phyloP scores from a whole-genome alignment of 2,888 invertebrate genomes.

The Pandemis cinnamomeana region DNA sequence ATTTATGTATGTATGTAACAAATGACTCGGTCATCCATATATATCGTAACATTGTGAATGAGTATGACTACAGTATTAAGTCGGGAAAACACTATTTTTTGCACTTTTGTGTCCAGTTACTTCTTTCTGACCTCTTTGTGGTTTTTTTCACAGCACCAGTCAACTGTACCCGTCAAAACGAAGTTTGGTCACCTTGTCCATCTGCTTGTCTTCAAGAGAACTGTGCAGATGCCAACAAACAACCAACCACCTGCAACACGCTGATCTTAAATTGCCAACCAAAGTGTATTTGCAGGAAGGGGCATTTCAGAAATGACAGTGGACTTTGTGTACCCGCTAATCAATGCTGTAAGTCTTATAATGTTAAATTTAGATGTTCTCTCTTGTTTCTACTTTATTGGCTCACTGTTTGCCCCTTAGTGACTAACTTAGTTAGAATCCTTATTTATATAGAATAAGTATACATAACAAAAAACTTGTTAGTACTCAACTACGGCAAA shows the following conservation, averaged over 20 bases:
- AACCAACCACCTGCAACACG: slow-evolving; percentile 52
- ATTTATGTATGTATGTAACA: too few species aligned
- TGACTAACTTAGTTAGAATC: too few species aligned
- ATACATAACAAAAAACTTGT: too few species aligned
- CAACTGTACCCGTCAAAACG: slow-evolving; percentile 56
- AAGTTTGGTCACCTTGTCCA: slow-evolving; percentile 56
- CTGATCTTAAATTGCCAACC: slow-evolving; percentile 57
- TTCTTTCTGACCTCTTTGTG: background rate
- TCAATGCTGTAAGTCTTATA: slow-evolving; percentile 47
- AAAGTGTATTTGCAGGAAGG: slow-evolving; percentile 54
- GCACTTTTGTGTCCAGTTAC: background rate
- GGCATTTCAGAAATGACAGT: slow-evolving; percentile 51
- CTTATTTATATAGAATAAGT: too few species aligned
- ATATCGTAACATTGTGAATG: too few species aligned
- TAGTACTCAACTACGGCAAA: too few species aligned
- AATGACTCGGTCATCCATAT: too few species aligned
- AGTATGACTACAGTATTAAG: too few species aligned
- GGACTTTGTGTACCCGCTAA: slow-evolving; percentile 51
- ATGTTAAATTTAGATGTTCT: too few species aligned
- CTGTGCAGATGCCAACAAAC: slow-evolving; percentile 52
- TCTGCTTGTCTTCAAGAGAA: slow-evolving; percentile 52
- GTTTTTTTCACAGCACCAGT: slow-evolving; percentile 50
- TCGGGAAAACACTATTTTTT: too few species aligned
- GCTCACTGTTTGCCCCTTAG: too few species aligned
- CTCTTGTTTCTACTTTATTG: too few species aligned